Evolutionary conservation across 2,888 invertebrate species (phyloP).

Genomic region (Digitonthophagus gazella): DNA sequence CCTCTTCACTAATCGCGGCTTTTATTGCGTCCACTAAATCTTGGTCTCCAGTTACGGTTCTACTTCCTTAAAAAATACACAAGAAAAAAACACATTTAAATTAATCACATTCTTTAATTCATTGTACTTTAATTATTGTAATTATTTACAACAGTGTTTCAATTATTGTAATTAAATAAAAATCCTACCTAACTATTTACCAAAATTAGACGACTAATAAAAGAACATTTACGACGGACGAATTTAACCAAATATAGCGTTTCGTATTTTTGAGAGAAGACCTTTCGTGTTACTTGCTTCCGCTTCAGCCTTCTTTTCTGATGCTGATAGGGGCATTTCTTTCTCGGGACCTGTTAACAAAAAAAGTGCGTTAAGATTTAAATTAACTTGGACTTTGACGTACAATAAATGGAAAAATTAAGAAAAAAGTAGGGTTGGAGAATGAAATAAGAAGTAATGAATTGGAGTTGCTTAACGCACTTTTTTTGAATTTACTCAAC

Average conservation of each 20-base stretch:
- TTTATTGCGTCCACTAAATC: slow-evolving; percentile 12
- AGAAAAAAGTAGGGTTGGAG: no score
- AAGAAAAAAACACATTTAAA: no score
- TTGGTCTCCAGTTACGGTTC: slow-evolving; percentile 13
- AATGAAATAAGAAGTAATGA: no score
- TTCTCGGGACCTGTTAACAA: slow-evolving; percentile 49
- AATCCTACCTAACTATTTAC: no score
- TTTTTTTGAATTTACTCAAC: no score
- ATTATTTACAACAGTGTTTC: background rate
- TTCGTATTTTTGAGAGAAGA: slow-evolving; percentile 59
- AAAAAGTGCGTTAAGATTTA: slow-evolving; percentile 44
- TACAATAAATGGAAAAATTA: no score
- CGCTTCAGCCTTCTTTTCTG: slow-evolving; percentile 54
- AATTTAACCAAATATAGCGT: slow-evolving; percentile 59
- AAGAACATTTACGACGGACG: background rate
- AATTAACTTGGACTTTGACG: no score
- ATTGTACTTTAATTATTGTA: background rate
- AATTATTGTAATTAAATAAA: no score
- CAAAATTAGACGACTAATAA: background rate
- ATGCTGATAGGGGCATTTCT: slow-evolving; percentile 52
- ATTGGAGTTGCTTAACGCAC: no score
- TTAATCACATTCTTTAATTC: slow-evolving; percentile 14
- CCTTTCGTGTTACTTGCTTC: slow-evolving; percentile 51
- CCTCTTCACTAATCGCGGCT: slow-evolving; percentile 7
- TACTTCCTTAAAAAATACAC: background rate